phyloP scores from a whole-genome alignment of 2,797 vertebrate genomes.

The Pangasius larnaudii region DNA sequence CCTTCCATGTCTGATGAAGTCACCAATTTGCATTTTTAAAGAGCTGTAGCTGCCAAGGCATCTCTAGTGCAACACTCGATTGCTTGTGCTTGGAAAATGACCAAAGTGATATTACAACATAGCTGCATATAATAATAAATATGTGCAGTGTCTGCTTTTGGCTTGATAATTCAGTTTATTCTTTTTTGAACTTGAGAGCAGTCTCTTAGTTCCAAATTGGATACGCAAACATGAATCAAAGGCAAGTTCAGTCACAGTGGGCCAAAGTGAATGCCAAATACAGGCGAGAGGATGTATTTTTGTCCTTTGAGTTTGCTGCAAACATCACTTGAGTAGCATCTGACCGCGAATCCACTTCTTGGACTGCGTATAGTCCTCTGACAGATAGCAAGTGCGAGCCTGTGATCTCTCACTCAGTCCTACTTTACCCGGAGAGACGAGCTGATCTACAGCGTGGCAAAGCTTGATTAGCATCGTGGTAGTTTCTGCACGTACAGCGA shows the following conservation, averaged over 20 bases:
- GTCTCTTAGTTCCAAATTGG: slow-evolving; percentile 45
- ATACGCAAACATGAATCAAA: slow-evolving; percentile 35
- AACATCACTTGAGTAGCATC: slow-evolving; percentile 76
- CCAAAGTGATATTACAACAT: slow-evolving; percentile 71
- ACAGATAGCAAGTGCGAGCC: slow-evolving; percentile 64
- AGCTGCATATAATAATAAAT: slow-evolving; percentile 74
- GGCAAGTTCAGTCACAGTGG: slow-evolving; percentile 31
- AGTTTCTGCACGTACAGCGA: slow-evolving; percentile 52
- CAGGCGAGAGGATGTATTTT: slow-evolving; percentile 49
- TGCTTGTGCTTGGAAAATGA: slow-evolving; percentile 80
- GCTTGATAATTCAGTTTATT: slow-evolving; percentile 38
- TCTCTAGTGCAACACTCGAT: slow-evolving; percentile 71
- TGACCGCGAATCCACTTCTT: slow-evolving; percentile 75
- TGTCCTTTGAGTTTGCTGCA: slow-evolving; percentile 69
- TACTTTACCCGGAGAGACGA: slow-evolving; percentile 69
- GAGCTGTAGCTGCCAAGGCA: slow-evolving; percentile 71
- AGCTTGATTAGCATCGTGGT: slow-evolving; percentile 65
- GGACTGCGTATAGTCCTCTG: slow-evolving; percentile 76
- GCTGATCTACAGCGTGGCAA: slow-evolving; percentile 61
- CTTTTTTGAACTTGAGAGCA: slow-evolving; percentile 9
- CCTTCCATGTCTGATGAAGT: slow-evolving; percentile 75
- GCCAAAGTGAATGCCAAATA: slow-evolving; percentile 36
- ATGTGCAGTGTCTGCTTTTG: slow-evolving; percentile 63
- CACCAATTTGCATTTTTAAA: slow-evolving; percentile 82
- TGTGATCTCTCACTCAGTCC: slow-evolving; percentile 71